Base-by-base conservation (phyloP, 2,113 vertebrate genomes). In the Helogale parvula region DNA sequence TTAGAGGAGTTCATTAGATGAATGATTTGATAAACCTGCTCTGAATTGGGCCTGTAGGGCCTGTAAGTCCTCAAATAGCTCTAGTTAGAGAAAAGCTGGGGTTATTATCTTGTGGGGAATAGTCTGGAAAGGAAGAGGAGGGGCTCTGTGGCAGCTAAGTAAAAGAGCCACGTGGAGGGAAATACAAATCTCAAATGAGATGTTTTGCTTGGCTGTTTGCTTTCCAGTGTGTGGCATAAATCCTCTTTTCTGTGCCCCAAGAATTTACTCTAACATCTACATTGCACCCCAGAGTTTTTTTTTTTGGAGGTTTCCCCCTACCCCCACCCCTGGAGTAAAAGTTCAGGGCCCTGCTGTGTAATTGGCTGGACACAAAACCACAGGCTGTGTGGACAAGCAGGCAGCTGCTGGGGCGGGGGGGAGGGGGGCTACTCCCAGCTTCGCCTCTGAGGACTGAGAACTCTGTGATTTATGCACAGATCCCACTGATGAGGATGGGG, bases 1-100 rank as follows among this genome's bases (percentile, higher is more conserved):
- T 97, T 65, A 79, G 93, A 93, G 41, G 38, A 97, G 96, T 98
- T 97, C 97, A 97, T 97, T 97, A 97, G 65, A 88, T 60, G 80
- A 93, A 60, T 72, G 80, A 96, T 77, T 98, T 96, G 71, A 90
- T 97, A 90, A 95, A 80, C 35, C 57, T 52, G 80, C 23, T 94
- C 76, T 84, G 50, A 98, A 96, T 85, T 90, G 57, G 69, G n/a
- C 83, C 96, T 94, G 41, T 25, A 82, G 88, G 93, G 66, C 65
- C 87, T 90, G 7, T 54, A 84, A 96, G 63, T 81, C 65, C 45
- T 94, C 89, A 71, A 83, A 83, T 50, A 76, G 38, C 82, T 88
- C 82, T 35, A 72, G 88, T 93, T 66, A 92, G 50, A 94, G 14
- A 16, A 69, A 88, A 80, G n/a, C 68, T 68, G 33, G 25, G 83